Percentiles rank a stretch among this genome's conserved stretches.
These are phyloP conservation scores for Tridacna crocea DNA, from an alignment of 2,888 invertebrate genomes.

Conservation along the genomic window DNA sequence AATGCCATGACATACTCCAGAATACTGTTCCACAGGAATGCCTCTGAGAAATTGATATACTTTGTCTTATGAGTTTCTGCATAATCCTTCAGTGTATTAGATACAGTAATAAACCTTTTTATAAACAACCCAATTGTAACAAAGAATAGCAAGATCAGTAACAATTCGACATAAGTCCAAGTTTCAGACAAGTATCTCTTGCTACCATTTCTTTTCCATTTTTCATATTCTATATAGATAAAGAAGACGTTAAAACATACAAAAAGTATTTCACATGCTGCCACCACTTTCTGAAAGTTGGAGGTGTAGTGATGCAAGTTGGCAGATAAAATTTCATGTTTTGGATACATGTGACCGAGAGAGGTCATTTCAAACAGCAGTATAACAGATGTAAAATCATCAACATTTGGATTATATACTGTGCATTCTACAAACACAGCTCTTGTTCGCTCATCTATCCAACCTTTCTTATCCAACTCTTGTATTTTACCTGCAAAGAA, in stretches of 20 bases:
- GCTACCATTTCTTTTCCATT: constrained; percentile 45
- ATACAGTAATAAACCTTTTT: constrained; percentile 60
- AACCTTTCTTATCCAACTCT: constrained; percentile 52
- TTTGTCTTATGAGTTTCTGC: constrained; percentile 27
- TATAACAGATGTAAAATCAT: constrained; percentile 67
- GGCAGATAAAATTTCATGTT: constrained; percentile 65
- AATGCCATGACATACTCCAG: constrained; percentile 65
- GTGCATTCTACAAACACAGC: constrained; percentile 71
- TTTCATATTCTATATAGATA: constrained; percentile 60
- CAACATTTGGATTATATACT: constrained; percentile 68
- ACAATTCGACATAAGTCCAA: constrained; percentile 68
- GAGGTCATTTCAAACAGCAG: constrained; percentile 69
- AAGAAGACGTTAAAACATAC: constrained; percentile 61
- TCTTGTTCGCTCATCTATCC: constrained; percentile 69
- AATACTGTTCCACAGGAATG: constrained; percentile 64
- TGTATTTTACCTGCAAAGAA: constrained; percentile 39
- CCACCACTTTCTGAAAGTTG: constrained; percentile 56
- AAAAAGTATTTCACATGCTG: constrained; percentile 66
- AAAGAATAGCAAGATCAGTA: constrained; percentile 61
- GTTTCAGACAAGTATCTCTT: constrained; percentile 63
- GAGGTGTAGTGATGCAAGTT: constrained; percentile 64
- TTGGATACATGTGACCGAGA: constrained; percentile 61
- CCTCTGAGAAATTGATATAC: constrained; percentile 69
- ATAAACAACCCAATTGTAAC: constrained; percentile 66
- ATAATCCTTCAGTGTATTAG: constrained; percentile 52